These are phyloP conservation scores for Folsomia candida DNA, from an alignment of 2,888 invertebrate genomes.

Conservation along the genomic window DNA sequence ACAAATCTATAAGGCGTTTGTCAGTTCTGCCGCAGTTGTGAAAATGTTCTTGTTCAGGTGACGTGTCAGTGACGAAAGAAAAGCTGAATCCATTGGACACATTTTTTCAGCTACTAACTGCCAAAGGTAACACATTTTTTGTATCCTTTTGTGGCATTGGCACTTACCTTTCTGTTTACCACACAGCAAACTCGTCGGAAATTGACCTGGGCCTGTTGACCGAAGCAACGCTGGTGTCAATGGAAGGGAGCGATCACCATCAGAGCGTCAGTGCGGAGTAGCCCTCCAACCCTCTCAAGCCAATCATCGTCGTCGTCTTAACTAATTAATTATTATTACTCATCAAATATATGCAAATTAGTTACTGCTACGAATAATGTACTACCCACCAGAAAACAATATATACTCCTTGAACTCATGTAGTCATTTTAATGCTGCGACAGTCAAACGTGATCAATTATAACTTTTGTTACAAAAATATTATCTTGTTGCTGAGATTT, in stretches of 20 bases:
- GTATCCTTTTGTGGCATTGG: too few species aligned
- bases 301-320: not conserved
- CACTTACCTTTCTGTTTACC: not conserved
- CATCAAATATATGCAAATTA: too few species aligned
- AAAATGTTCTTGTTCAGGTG: too few species aligned
- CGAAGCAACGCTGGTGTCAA: conserved; percentile 73
- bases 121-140: conserved; percentile 62
- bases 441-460: too few species aligned
- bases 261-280: not conserved
- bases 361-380: not conserved
- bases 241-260: conserved; percentile 54
- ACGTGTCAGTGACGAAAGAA: conserved; percentile 55
- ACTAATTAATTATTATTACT: not conserved
- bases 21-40: too few species aligned
- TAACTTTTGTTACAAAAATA: too few species aligned
- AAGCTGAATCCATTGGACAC: conserved; percentile 76
- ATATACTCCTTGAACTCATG: too few species aligned
- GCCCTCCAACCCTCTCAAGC: not conserved
- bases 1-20: too few species aligned
- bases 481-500: too few species aligned
- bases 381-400: too few species aligned
- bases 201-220: conserved; percentile 80
- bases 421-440: too few species aligned
- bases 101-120: conserved; percentile 77
- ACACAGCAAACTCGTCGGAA: conserved; percentile 72